Percentiles rank a stretch among this genome's conserved stretches.
Conservation (phyloP, 2,888 invertebrate species). For the Drosophila tripunctata region DNA sequence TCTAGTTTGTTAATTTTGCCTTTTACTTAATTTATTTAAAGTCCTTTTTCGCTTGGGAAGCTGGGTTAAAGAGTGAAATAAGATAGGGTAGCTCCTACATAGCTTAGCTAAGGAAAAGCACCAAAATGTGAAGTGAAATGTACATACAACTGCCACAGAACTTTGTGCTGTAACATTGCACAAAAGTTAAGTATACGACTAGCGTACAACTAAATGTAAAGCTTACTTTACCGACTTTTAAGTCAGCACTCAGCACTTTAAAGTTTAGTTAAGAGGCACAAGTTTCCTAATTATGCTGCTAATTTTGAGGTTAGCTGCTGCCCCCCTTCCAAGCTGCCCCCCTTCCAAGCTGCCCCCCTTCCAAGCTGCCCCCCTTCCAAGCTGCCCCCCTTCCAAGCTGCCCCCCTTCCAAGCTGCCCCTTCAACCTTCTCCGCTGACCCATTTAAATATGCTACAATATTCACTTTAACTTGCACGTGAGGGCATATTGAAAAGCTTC, state of each 20-base stretch:
- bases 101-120: background rate
- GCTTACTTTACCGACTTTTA: conserved; percentile 2
- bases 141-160: background rate
- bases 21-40: too few relatives aligned
- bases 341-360: background rate
- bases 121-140: background rate
- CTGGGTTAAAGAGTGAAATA: too few relatives aligned
- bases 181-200: conserved; percentile 3
- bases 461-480: background rate
- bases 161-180: background rate
- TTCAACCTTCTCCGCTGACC: background rate
- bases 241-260: conserved; percentile 4
- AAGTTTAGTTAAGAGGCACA: conserved; percentile 22
- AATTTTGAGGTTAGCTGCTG: conserved; percentile 22
- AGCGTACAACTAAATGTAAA: background rate
- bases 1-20: too few relatives aligned
- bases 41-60: too few relatives aligned
- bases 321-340: too few relatives aligned
- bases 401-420: background rate
- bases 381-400: background rate
- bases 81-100: background rate
- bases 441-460: conserved; percentile 19
- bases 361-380: background rate
- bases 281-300: conserved; percentile 48
- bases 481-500: conserved; percentile 44